Base-by-base conservation (phyloP, 35 echinoderm and acorn worm species). In the Acanthaster planci region DNA sequence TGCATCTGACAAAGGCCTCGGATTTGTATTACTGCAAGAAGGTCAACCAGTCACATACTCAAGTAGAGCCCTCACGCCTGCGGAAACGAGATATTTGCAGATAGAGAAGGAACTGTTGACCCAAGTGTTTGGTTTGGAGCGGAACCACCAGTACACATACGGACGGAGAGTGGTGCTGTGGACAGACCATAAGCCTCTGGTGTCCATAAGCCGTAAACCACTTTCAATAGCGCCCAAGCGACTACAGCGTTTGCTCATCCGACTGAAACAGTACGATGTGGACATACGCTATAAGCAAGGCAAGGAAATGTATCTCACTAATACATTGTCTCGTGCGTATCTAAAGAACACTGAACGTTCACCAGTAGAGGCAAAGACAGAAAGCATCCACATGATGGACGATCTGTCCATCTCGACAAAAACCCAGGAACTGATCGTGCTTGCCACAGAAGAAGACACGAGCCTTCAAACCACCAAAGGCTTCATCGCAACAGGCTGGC, bases 31-130 rank as follows among this genome's bases (percentile, higher is more conserved):
- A n/a, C 26, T 90, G 16, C 88, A 90, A 77, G 38, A 94, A 16
- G 87, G 83, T 57, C 83, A 90, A 55, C 87, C 87, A n/a, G 38
- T 90, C 3, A 39, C 82, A 1, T 94, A 86, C 39, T n/a, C 86
- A 2, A 89, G 92, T 51, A 12, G 83, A 82, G 87, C 87, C 30
- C 55, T 86, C 16, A 90, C 87, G 16, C 23, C 76, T 29, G 83
- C 87, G 50, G 77, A 90, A 67, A 84, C 39, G 17, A 32, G 81
- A 2, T 94, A 90, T 32, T 86, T 83, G 0, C 92, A 89, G 2
- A 93, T 89, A 51, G 87, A 94, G 78, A 94, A 90, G 29, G 92
- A 94, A 37, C 31, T 93, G n/a, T n/a, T n/a, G n/a, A n/a, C n/a
- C n/a, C n/a, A n/a, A n/a, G n/a, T n/a, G n/a, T n/a, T n/a, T n/a